Evolutionary conservation across 2,113 vertebrate genomes (phyloP).

Genomic region (Xiphias gladius): DNA sequence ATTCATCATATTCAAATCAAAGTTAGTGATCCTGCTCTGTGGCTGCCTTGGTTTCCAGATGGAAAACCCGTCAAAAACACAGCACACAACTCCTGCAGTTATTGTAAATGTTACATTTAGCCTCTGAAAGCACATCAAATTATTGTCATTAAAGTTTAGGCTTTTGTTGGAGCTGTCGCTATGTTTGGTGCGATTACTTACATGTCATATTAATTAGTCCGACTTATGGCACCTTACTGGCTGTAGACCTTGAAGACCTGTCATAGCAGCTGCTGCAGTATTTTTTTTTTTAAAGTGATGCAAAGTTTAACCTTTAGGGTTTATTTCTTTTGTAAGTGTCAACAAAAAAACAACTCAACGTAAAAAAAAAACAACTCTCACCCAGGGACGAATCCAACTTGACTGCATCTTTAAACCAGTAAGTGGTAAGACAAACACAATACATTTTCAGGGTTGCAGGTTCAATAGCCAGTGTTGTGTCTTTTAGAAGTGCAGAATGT

Average conservation of each 20-base stretch:
- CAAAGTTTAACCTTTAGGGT: not conserved
- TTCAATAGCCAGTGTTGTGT: no score
- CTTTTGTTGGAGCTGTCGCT: conserved; percentile 20
- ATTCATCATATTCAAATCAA: conserved; percentile 23
- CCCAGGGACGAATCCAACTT: no score
- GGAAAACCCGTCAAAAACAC: conserved; percentile 21
- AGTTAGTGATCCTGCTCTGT: conserved; percentile 33
- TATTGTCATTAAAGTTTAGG: not conserved
- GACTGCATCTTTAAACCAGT: no score
- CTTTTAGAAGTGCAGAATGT: not conserved
- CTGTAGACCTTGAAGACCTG: conserved; percentile 8
- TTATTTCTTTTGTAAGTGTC: not conserved
- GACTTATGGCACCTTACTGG: not conserved
- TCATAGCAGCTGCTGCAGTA: not conserved
- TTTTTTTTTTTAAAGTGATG: not conserved
- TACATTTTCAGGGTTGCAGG: no score
- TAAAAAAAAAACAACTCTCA: not conserved
- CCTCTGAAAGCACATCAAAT: conserved; percentile 7
- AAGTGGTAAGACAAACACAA: not conserved
- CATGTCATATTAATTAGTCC: conserved; percentile 26
- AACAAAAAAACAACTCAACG: not conserved
- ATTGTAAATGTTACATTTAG: conserved; percentile 15
- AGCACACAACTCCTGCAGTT: conserved; percentile 5
- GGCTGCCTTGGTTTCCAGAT: conserved; percentile 19
- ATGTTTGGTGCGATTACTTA: conserved; percentile 7